phyloP scores from a whole-genome alignment of 2,888 invertebrate species.

The Noctua fimbriata region DNA sequence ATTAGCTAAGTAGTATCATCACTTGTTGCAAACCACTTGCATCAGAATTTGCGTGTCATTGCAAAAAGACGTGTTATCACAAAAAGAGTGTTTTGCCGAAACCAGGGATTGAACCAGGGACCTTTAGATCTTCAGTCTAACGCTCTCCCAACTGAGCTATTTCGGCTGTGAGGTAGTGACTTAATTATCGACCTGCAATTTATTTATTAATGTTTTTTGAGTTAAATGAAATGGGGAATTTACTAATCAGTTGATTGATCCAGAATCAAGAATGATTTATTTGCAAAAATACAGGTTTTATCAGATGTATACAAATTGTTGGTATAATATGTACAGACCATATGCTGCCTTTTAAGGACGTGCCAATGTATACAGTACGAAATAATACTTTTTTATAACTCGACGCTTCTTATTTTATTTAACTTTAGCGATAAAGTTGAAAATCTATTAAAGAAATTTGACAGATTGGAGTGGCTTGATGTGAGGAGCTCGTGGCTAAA shows the following conservation, averaged over 20 bases:
- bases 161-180: slow-evolving; percentile 51
- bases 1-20: no score
- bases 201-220: background rate
- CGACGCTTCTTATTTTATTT: no score
- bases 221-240: background rate
- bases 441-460: no score
- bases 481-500: no score
- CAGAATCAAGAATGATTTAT: background rate
- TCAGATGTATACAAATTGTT: background rate
- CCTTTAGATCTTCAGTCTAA: slow-evolving; percentile 79
- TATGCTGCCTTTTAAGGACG: background rate
- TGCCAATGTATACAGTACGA: no score
- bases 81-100: slow-evolving; percentile 67
- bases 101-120: slow-evolving; percentile 77
- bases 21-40: background rate
- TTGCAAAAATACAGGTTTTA: background rate
- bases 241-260: background rate
- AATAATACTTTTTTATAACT: background rate
- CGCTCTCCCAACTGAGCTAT: slow-evolving; percentile 79
- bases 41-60: background rate
- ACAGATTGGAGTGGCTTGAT: no score
- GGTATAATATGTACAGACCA: background rate
- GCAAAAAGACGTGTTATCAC: background rate
- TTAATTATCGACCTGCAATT: slow-evolving; percentile 9
- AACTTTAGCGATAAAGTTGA: no score